phyloP scores from a whole-genome alignment of 2,888 invertebrate genomes.

The Adelphocoris suturalis region DNA sequence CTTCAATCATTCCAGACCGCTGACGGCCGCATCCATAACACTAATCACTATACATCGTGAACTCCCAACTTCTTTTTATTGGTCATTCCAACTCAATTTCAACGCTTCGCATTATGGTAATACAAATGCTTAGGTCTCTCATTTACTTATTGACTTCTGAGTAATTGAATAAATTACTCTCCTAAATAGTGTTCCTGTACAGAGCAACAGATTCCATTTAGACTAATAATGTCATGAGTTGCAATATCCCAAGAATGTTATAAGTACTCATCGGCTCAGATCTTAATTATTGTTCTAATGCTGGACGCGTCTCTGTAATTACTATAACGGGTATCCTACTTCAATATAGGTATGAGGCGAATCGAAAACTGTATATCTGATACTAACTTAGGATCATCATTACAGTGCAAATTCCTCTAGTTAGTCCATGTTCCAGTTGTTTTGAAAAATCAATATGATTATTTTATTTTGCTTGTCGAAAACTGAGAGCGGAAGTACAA shows the following conservation, averaged over 20 bases:
- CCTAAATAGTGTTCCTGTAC: constrained; percentile 10
- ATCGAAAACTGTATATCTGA: too few relatives aligned
- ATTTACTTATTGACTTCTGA: constrained; percentile 64
- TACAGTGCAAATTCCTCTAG: too few relatives aligned
- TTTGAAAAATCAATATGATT: too few relatives aligned
- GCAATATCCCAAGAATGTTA: neutral
- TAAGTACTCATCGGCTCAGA: too few relatives aligned
- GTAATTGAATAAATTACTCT: constrained; percentile 56
- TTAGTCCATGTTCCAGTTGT: too few relatives aligned
- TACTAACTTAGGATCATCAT: too few relatives aligned
- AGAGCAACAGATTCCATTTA: constrained; percentile 4
- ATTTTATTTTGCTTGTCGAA: too few relatives aligned
- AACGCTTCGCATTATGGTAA: constrained; percentile 41
- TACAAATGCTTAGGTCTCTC: constrained; percentile 44
- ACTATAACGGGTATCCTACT: too few relatives aligned
- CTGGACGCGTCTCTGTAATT: too few relatives aligned
- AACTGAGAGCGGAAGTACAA: too few relatives aligned
- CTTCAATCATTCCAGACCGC: constrained; percentile 59
- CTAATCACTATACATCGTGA: constrained; percentile 66
- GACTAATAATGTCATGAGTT: constrained; percentile 10
- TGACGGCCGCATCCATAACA: constrained; percentile 61
- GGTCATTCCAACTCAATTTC: constrained; percentile 66
- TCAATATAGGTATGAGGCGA: too few relatives aligned
- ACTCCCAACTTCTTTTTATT: constrained; percentile 47
- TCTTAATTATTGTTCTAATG: too few relatives aligned